phyloP scores from a whole-genome alignment of 2,113 vertebrate genomes.

The Ifrita kowaldi region DNA sequence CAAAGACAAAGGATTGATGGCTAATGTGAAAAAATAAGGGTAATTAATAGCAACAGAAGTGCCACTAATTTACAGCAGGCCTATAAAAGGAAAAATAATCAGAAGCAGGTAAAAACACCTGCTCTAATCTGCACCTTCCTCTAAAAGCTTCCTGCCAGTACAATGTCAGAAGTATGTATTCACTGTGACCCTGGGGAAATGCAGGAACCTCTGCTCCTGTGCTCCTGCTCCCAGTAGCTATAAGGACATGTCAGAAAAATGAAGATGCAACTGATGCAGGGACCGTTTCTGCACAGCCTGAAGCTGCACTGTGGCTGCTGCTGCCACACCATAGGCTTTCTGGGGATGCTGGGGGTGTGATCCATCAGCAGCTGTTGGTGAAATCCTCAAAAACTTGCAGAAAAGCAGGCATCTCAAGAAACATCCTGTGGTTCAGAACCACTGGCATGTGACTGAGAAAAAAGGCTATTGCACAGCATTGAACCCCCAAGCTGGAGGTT shows the following conservation, averaged over 20 bases:
- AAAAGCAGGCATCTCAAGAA: background rate
- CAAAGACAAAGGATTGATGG: background rate
- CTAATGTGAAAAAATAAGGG: background rate
- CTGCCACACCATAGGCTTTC: background rate
- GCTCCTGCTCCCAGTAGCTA: too few species aligned
- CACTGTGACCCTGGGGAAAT: background rate
- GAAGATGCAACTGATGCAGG: background rate
- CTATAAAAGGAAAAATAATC: background rate
- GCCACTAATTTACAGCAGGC: background rate
- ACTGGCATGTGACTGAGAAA: background rate
- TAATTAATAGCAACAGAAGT: background rate
- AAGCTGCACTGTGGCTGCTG: background rate
- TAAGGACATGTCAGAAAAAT: background rate
- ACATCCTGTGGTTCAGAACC: background rate
- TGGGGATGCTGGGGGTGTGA: background rate
- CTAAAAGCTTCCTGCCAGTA: background rate
- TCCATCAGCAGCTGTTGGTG: background rate
- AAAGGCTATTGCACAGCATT: background rate
- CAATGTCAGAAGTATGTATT: background rate
- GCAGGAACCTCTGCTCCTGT: background rate
- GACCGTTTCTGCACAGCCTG: background rate
- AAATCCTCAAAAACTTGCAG: background rate
- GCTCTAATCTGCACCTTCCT: background rate
- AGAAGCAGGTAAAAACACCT: background rate
- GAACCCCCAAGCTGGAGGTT: rapidly evolving